Conservation (phyloP, 2,797 vertebrate species). For the Poeciliopsis gracilis region DNA sequence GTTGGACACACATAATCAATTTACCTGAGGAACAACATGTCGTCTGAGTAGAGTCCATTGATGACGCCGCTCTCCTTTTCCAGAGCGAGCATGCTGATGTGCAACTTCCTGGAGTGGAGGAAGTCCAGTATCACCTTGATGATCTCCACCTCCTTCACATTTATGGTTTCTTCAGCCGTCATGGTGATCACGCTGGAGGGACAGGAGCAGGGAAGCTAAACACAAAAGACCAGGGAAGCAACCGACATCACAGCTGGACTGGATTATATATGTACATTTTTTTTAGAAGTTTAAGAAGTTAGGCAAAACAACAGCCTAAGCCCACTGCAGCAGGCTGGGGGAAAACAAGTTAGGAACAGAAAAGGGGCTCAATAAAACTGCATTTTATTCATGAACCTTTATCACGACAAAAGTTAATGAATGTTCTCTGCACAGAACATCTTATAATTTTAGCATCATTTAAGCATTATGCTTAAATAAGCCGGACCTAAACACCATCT, state of each 20-base stretch:
- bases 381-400: background rate
- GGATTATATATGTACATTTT: too few species aligned
- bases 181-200: constrained; percentile 81
- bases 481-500: background rate
- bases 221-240: background rate
- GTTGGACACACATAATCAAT: background rate
- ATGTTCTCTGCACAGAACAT: background rate
- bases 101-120: constrained; percentile 94
- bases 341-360: background rate
- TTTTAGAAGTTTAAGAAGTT: background rate
- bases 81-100: constrained; percentile 98
- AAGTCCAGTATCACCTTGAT: constrained; percentile 98
- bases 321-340: background rate
- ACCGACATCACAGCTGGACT: background rate
- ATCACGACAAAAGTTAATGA: too few species aligned
- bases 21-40: constrained; percentile 98
- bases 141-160: constrained; percentile 99
- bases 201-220: background rate
- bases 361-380: background rate
- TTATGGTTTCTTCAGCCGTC: constrained; percentile 98
- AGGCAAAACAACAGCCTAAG: background rate
- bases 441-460: background rate
- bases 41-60: constrained; percentile 97
- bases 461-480: background rate
- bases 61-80: constrained; percentile 99